Percentiles rank a stretch among this genome's conserved stretches.
These are phyloP conservation scores for Cairina moschata DNA, from an alignment of 2,113 vertebrate genomes.

Conservation along the genomic window DNA sequence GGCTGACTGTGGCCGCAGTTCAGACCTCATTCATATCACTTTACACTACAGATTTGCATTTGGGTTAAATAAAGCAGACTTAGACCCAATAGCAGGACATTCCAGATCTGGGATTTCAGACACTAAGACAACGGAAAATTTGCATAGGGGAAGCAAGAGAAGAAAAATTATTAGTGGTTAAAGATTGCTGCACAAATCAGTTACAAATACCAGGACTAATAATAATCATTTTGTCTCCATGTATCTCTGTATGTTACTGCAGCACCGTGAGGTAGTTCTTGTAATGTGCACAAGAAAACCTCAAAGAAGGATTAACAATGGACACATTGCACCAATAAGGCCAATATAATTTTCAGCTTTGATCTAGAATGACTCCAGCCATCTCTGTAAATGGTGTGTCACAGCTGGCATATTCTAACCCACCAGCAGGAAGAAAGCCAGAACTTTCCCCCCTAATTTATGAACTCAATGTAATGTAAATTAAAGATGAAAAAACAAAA, in stretches of 20 bases:
- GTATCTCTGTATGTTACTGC: not conserved
- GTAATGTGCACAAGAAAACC: not conserved
- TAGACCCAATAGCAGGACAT: not conserved
- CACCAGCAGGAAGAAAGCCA: not conserved
- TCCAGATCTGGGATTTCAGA: not conserved
- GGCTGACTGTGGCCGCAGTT: not conserved
- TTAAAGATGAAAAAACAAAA: not conserved
- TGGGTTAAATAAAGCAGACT: not conserved
- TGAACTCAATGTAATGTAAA: not conserved
- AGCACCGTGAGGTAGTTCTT: not conserved
- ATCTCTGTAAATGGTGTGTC: not conserved
- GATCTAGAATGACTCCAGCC: not conserved
- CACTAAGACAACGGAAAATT: not conserved
- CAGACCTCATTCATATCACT: not conserved
- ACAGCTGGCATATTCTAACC: not conserved
- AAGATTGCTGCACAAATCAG: not conserved
- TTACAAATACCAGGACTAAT: not conserved
- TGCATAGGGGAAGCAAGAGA: not conserved
- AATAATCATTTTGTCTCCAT: not conserved
- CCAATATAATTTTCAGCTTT: not conserved
- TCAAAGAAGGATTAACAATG: not conserved
- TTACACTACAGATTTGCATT: not conserved
- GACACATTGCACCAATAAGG: not conserved
- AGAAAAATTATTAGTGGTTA: conserved; percentile 20
- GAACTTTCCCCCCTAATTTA: not conserved